Evolutionary conservation across 1,140 invertebrate genomes (phyloP).

Genomic region (Steinernema khuongi): DNA sequence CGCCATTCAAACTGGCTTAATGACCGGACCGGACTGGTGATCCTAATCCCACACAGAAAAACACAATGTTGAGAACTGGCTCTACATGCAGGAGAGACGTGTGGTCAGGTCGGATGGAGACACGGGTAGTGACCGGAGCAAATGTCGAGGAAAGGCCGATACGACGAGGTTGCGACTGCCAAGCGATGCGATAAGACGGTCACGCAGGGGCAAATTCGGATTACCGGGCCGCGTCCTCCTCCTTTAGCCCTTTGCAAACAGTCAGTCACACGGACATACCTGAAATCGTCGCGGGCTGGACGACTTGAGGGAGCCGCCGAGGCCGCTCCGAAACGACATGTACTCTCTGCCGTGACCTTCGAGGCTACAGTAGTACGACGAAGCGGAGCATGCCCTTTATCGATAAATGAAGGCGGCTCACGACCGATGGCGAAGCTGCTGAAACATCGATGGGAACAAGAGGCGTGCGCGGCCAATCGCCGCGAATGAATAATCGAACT

Average conservation of each 20-base stretch:
- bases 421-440: too few relatives aligned
- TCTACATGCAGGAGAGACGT: too few relatives aligned
- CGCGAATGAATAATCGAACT: slow-evolving; percentile 5
- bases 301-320: slow-evolving; percentile 9
- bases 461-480: not conserved
- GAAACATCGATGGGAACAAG: not conserved
- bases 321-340: slow-evolving; percentile 10
- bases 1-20: not conserved
- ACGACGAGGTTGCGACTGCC: not conserved
- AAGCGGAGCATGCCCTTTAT: too few relatives aligned
- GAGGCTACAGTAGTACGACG: not conserved
- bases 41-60: too few relatives aligned
- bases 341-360: slow-evolving; percentile 8
- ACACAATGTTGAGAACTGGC: too few relatives aligned
- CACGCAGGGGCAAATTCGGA: not conserved
- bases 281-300: not conserved
- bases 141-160: not conserved
- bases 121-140: not conserved
- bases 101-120: too few relatives aligned
- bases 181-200: not conserved
- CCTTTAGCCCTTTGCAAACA: slow-evolving; percentile 11
- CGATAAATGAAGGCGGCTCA: too few relatives aligned
- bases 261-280: not conserved
- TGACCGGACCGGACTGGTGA: too few relatives aligned
- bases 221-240: slow-evolving; percentile 12